Percentiles rank a stretch among this genome's conserved stretches.
These are phyloP conservation scores for Myotis yumanensis DNA, from an alignment of 2,113 vertebrate species.

Conservation along the genomic window DNA sequence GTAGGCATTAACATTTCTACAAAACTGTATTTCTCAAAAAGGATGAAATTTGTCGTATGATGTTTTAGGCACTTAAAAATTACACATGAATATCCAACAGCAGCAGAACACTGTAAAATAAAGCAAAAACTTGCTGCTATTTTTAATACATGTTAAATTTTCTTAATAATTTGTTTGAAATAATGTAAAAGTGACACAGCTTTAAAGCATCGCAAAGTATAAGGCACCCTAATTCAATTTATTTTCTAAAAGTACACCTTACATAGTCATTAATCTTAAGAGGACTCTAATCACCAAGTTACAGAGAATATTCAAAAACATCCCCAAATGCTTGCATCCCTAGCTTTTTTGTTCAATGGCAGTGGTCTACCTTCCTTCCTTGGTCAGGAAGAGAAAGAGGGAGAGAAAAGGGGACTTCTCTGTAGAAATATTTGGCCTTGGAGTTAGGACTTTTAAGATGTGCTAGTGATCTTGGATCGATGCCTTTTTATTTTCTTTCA, in stretches of 20 bases:
- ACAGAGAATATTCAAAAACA: constrained; percentile 52
- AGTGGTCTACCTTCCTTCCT: constrained; percentile 41
- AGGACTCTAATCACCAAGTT: constrained; percentile 42
- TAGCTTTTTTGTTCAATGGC: constrained; percentile 37
- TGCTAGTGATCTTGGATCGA: constrained; percentile 69
- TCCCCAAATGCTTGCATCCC: not conserved
- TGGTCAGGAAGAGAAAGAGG: constrained; percentile 19
- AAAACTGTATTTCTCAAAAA: constrained; percentile 63
- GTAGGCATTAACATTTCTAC: constrained; percentile 76
- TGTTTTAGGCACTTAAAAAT: constrained; percentile 50
- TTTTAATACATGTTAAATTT: constrained; percentile 19
- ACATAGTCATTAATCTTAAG: constrained; percentile 43
- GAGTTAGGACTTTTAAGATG: constrained; percentile 68
- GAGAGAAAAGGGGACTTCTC: constrained; percentile 52
- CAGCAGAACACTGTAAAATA: not conserved
- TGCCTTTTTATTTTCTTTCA: constrained; percentile 80
- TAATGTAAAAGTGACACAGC: fast-evolving
- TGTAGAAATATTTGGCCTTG: constrained; percentile 65
- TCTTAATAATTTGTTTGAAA: not conserved
- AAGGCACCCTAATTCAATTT: constrained; percentile 36
- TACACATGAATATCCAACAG: not conserved
- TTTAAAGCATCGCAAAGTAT: not conserved
- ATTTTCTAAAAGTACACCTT: constrained; percentile 14
- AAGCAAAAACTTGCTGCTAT: constrained; percentile 51
- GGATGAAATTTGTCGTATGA: constrained; percentile 63